These are phyloP conservation scores for Tragulus kanchil DNA, from an alignment of 2,113 vertebrate species.

Conservation along the genomic window DNA sequence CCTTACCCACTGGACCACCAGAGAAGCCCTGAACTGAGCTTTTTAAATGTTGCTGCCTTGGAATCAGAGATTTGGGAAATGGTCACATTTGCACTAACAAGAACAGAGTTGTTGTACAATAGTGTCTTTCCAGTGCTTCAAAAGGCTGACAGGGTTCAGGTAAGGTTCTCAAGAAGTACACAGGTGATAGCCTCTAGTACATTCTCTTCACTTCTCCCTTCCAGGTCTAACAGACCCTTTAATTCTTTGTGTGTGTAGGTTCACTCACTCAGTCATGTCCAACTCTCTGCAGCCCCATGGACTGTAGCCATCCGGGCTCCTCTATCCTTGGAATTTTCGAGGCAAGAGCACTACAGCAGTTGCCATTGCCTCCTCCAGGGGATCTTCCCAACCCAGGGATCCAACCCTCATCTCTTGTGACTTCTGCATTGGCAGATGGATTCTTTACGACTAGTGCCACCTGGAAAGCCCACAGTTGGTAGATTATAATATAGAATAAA, in stretches of 20 bases:
- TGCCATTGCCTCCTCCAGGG: too few relatives aligned
- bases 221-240: neutral
- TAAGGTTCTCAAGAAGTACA: neutral
- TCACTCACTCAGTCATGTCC: neutral
- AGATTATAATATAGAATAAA: neutral
- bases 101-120: neutral
- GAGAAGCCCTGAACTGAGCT: neutral
- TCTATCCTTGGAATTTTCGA: neutral
- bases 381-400: neutral
- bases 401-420: neutral
- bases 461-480: neutral
- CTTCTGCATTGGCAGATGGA: neutral
- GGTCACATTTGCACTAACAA: neutral
- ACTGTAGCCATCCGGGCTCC: neutral
- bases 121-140: neutral
- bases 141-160: neutral
- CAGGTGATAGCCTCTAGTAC: neutral
- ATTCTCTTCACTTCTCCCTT: neutral
- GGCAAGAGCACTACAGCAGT: neutral
- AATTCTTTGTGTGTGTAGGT: neutral
- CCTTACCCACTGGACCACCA: too few relatives aligned
- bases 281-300: neutral
- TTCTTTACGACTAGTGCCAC: neutral
- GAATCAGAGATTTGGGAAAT: neutral
- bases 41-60: constrained; percentile 4